Evolutionary conservation across 2,888 invertebrate species (phyloP).

Genomic region (Pomacea canaliculata): DNA sequence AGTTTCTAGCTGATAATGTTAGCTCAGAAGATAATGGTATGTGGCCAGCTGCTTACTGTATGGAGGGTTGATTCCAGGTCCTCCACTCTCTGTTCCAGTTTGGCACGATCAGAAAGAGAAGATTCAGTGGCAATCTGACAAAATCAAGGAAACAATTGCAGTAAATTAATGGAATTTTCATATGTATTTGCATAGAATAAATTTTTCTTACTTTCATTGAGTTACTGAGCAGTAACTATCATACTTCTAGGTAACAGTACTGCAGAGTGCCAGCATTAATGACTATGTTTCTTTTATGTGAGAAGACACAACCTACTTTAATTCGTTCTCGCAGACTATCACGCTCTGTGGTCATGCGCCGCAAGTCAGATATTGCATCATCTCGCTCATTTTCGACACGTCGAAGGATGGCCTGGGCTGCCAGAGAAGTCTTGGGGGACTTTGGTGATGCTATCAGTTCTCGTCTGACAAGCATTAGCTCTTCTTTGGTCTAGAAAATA

Average conservation of each 20-base stretch:
- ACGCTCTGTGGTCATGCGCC: constrained; percentile 65
- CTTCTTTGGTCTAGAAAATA: constrained; percentile 58
- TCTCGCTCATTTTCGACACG: constrained; percentile 69
- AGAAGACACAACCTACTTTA: constrained; percentile 48
- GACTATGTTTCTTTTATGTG: not conserved
- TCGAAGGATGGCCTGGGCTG: constrained; percentile 68
- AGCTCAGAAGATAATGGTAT: too few species aligned
- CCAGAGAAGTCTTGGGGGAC: constrained; percentile 67
- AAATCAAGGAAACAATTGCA: not conserved
- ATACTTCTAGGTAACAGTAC: not conserved
- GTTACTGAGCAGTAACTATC: too few species aligned
- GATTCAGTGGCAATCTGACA: constrained; percentile 67
- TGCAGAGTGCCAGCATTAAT: not conserved
- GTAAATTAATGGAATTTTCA: not conserved
- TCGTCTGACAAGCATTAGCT: constrained; percentile 62
- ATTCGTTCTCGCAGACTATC: constrained; percentile 68
- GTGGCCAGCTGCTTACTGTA: constrained; percentile 41
- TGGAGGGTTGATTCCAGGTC: constrained; percentile 60
- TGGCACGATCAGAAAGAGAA: constrained; percentile 65
- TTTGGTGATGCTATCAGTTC: constrained; percentile 65
- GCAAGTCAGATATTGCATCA: constrained; percentile 65
- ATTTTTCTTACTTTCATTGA: too few species aligned
- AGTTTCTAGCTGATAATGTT: too few species aligned
- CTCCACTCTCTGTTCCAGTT: constrained; percentile 67
- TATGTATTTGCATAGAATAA: too few species aligned